Percentiles rank a stretch among this genome's conserved stretches.
phyloP scores from a whole-genome alignment of 2,113 vertebrate genomes.

The Gadus chalcogrammus region DNA sequence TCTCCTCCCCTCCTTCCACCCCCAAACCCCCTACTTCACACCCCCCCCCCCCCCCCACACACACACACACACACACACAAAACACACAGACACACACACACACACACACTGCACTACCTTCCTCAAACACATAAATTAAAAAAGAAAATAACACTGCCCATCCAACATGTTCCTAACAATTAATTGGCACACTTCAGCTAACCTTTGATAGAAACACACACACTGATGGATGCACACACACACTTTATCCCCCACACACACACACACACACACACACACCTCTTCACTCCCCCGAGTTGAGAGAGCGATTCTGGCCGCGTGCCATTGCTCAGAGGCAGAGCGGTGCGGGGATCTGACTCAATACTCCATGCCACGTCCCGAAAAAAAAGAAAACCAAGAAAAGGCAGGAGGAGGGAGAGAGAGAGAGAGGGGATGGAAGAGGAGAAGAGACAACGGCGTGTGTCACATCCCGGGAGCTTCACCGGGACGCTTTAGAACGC shows the following conservation, averaged over 20 bases:
- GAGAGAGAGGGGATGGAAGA: slow-evolving; percentile 11
- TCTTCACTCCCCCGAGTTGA: slow-evolving; percentile 53
- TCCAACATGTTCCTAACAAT: slow-evolving; percentile 62
- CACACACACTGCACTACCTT: too few species aligned
- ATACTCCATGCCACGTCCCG: slow-evolving; percentile 33
- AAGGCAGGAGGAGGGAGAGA: slow-evolving; percentile 34
- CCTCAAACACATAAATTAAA: too few species aligned
- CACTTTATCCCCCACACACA: slow-evolving; percentile 28
- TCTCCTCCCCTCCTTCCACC: too few species aligned
- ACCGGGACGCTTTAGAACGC: slow-evolving; percentile 71
- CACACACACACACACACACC: slow-evolving; percentile 7
- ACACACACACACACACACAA: too few species aligned
- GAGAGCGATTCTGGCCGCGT: slow-evolving; percentile 54
- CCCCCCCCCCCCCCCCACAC: too few species aligned
- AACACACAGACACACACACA: too few species aligned
- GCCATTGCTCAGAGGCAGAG: slow-evolving; percentile 72
- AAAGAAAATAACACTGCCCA: slow-evolving; percentile 36
- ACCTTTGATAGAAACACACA: slow-evolving; percentile 51
- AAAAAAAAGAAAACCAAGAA: neutral
- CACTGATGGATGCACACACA: neutral
- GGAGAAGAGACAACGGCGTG: slow-evolving; percentile 47
- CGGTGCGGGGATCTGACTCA: slow-evolving; percentile 54
- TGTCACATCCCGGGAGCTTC: slow-evolving; percentile 68
- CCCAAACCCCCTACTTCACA: too few species aligned
- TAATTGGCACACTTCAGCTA: slow-evolving; percentile 73